A percentile compares a stretch with the other conserved stretches of the same genome.
These are phyloP conservation scores for Dufourea novaeangliae DNA, from an alignment of 1,140 invertebrate species.

Conservation along the genomic window DNA sequence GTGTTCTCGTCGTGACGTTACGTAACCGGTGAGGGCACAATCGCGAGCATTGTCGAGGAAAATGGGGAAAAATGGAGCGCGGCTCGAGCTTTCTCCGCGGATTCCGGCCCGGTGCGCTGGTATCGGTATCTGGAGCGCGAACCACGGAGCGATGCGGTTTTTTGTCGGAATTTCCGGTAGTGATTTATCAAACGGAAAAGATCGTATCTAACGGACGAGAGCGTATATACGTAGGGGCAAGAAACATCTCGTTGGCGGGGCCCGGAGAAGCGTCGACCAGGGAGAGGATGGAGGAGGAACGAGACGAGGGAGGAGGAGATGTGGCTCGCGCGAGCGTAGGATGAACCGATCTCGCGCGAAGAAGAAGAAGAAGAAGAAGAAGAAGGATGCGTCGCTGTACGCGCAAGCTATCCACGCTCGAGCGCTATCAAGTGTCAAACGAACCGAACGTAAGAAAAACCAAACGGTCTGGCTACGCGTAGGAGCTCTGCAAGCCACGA, in stretches of 20 bases:
- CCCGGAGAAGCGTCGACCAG: slow-evolving; percentile 45
- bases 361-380: no score
- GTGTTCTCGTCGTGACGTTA: neutral
- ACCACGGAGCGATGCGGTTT: slow-evolving; percentile 69
- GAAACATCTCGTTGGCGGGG: slow-evolving; percentile 68
- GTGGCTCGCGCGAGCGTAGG: slow-evolving; percentile 14
- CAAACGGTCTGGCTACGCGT: slow-evolving; percentile 61
- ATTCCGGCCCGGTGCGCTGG: slow-evolving; percentile 59
- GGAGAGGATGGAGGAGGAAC: slow-evolving; percentile 46
- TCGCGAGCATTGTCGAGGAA: neutral
- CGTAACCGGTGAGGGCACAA: neutral
- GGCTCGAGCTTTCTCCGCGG: slow-evolving; percentile 17
- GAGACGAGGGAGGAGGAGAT: slow-evolving; percentile 34
- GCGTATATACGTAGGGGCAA: slow-evolving; percentile 68
- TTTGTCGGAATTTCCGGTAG: slow-evolving; percentile 80
- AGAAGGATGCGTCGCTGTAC: slow-evolving; percentile 1
- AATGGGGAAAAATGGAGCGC: neutral
- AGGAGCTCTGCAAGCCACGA: slow-evolving; percentile 31
- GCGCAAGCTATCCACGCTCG: slow-evolving; percentile 44
- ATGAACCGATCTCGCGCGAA: slow-evolving; percentile 36
- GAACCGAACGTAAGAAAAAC: slow-evolving; percentile 78
- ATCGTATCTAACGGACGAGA: slow-evolving; percentile 72
- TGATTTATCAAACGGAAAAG: slow-evolving; percentile 81
- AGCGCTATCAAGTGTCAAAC: slow-evolving; percentile 79
- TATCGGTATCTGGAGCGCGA: slow-evolving; percentile 78